Conservation (phyloP, 2,797 vertebrate species). For the Lagorchestes hirsutus region DNA sequence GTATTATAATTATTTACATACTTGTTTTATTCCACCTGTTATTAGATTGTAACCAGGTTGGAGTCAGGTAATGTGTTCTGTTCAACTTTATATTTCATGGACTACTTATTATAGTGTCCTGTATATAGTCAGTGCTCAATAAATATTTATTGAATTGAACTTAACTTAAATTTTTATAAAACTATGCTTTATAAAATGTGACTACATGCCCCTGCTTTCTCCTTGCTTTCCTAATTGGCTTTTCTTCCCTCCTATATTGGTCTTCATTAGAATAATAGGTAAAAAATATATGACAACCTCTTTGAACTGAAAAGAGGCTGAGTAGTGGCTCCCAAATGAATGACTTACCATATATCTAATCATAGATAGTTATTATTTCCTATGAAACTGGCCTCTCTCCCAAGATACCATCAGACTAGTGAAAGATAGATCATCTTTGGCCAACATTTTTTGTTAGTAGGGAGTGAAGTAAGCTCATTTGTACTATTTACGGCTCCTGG, state of each 20-base stretch:
- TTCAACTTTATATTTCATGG: neutral
- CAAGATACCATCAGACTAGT: slow-evolving; percentile 28
- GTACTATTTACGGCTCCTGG: slow-evolving; percentile 33
- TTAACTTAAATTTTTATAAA: neutral
- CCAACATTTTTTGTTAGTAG: slow-evolving; percentile 2
- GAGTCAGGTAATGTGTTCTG: neutral
- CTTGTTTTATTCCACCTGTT: neutral
- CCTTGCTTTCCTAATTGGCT: slow-evolving; percentile 1
- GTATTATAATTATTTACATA: neutral
- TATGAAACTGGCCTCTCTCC: neutral
- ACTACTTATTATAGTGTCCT: neutral
- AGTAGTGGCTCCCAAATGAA: neutral
- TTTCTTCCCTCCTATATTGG: neutral
- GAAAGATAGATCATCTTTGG: slow-evolving; percentile 40
- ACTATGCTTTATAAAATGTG: slow-evolving; percentile 30
- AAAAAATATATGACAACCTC: slow-evolving; percentile 25
- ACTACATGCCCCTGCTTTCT: neutral
- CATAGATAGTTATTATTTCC: slow-evolving; percentile 9
- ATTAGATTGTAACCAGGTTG: neutral
- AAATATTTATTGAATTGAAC: neutral
- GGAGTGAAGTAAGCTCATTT: slow-evolving; percentile 21
- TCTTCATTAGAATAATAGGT: slow-evolving; percentile 27
- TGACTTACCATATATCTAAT: neutral
- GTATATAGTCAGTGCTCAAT: neutral
- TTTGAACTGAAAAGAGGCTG: neutral